These are phyloP conservation scores for Psophia crepitans DNA, from an alignment of 2,113 vertebrate species.

Conservation along the genomic window DNA sequence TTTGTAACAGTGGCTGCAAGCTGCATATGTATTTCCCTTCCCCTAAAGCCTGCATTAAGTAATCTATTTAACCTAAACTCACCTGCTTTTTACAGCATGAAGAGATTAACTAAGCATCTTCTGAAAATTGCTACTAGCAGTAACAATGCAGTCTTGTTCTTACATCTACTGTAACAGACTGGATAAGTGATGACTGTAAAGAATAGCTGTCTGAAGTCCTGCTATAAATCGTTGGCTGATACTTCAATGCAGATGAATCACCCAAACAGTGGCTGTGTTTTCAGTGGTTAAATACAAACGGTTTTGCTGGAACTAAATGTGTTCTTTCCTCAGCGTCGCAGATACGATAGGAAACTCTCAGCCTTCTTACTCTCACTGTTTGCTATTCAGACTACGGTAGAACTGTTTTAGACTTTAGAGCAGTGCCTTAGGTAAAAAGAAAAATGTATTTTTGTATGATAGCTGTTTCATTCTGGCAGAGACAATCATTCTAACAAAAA, in stretches of 20 bases:
- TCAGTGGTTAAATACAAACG: not conserved
- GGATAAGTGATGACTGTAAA: not conserved
- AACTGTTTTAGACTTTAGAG: conserved; percentile 75
- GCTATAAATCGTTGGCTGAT: not conserved
- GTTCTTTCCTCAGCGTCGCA: not conserved
- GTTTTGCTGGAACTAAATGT: not conserved
- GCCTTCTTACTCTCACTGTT: not conserved
- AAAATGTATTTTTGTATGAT: conserved; percentile 78
- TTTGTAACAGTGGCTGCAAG: conserved; percentile 7
- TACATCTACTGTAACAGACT: not conserved
- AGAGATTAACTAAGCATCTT: conserved; percentile 23
- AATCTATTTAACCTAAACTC: not conserved
- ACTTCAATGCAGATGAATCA: not conserved
- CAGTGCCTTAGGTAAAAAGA: conserved; percentile 83
- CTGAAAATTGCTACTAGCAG: not conserved
- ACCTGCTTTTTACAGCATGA: conserved; percentile 29
- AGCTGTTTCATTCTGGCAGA: conserved; percentile 77
- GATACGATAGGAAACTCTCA: not conserved
- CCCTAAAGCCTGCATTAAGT: not conserved
- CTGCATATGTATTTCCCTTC: not conserved
- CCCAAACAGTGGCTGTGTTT: not conserved
- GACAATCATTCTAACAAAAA: conserved; percentile 83
- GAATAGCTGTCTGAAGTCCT: not conserved
- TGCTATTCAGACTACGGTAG: conserved; percentile 39
- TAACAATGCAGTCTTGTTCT: not conserved